Conservation (phyloP, 2,113 vertebrate genomes). For the Boulengeromyrus knoepffleri region DNA sequence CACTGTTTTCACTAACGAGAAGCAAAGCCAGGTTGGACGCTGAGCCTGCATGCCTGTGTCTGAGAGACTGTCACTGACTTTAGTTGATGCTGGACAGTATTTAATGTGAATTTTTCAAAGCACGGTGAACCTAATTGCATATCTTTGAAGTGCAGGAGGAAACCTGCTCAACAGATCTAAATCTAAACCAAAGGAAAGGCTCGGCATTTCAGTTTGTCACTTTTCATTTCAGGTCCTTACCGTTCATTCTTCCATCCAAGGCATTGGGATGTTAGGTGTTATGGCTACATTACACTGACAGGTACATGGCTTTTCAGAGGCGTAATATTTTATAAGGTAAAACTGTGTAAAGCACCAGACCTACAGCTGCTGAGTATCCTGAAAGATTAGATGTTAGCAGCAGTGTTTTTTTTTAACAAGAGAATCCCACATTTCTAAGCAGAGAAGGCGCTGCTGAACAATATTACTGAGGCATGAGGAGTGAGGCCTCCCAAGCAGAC, state of each 20-base stretch:
- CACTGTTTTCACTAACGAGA: not conserved
- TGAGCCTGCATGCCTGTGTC: not conserved
- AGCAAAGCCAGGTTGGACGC: not conserved
- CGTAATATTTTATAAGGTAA: not conserved
- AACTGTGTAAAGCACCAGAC: not conserved
- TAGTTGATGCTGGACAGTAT: not conserved
- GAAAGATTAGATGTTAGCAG: not conserved
- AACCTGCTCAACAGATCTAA: not conserved
- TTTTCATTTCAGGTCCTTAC: not conserved
- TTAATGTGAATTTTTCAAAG: not conserved
- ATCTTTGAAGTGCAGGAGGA: not conserved
- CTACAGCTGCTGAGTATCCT: not conserved
- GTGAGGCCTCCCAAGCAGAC: not conserved
- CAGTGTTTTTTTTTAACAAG: not conserved
- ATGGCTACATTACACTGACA: not conserved
- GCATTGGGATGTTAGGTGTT: not conserved
- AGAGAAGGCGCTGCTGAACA: not conserved
- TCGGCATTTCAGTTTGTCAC: not conserved
- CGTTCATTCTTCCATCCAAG: not conserved
- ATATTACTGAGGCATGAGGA: not conserved
- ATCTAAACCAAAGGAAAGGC: not conserved
- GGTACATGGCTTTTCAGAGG: not conserved
- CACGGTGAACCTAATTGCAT: not conserved
- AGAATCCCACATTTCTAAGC: not conserved
- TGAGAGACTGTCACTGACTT: not conserved